Conservation (phyloP, 2,113 vertebrate species). For the Nibea coibor region DNA sequence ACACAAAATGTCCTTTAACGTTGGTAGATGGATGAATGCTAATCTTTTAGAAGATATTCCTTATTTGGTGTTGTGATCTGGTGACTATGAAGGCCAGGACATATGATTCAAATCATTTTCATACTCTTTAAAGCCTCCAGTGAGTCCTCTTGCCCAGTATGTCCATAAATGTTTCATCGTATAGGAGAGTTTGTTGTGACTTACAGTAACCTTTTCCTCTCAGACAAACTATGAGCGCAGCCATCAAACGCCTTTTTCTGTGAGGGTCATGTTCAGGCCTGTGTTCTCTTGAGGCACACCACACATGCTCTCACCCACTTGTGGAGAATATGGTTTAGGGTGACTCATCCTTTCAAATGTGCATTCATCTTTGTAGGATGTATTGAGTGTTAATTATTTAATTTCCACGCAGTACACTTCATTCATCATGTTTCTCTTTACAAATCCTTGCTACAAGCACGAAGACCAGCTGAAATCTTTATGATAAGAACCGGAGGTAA, state of each 20-base stretch:
- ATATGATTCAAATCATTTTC: neutral
- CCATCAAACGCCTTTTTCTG: neutral
- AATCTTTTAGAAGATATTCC: neutral
- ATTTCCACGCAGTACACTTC: neutral
- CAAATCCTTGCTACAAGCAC: neutral
- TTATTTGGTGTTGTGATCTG: neutral
- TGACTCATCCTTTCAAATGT: constrained; percentile 2
- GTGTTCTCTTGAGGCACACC: neutral
- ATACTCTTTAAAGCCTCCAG: neutral
- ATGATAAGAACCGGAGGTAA: neutral
- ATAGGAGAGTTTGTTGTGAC: constrained; percentile 12
- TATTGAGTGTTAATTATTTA: neutral
- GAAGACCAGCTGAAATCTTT: neutral
- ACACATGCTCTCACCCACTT: constrained; percentile 2
- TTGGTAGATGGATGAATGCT: neutral
- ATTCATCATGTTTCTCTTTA: neutral
- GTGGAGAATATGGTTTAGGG: neutral
- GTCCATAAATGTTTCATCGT: neutral
- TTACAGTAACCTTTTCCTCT: constrained; percentile 26
- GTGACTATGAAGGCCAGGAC: neutral
- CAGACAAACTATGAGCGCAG: neutral
- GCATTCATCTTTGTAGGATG: neutral
- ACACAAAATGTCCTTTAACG: neutral
- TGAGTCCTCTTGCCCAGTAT: neutral
- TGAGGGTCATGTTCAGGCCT: constrained; percentile 23